Percentiles rank a stretch among this genome's conserved stretches.
Evolutionary conservation across 2,113 vertebrate species (phyloP).

Genomic region (Sterrhoptilus dennistouni): DNA sequence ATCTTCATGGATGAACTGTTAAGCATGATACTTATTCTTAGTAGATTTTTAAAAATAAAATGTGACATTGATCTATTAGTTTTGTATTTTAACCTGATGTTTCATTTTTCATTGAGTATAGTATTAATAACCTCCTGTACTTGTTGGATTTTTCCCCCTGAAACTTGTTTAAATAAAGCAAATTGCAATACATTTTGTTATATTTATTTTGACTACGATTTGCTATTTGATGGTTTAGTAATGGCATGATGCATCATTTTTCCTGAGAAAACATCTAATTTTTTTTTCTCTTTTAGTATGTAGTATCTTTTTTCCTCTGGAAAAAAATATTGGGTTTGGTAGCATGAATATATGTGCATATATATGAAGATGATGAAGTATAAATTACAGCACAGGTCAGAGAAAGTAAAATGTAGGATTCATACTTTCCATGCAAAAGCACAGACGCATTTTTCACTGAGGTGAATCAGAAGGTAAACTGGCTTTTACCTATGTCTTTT

Average conservation of each 20-base stretch:
- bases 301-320: not conserved
- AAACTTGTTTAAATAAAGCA: not conserved
- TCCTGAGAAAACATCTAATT: not conserved
- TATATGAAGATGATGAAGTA: not conserved
- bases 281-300: not conserved
- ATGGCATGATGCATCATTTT: not conserved
- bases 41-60: not conserved
- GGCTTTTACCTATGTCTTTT: not conserved
- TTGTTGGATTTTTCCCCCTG: not conserved
- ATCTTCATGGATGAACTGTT: not conserved
- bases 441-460: not conserved
- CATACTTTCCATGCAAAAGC: not conserved
- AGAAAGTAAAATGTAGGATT: not conserved
- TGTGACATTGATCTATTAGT: not conserved
- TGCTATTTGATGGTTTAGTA: not conserved
- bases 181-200: not conserved
- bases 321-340: not conserved
- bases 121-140: fast-evolving
- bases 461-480: not conserved
- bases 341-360: not conserved
- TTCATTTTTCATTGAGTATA: not conserved
- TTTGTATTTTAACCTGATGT: not conserved
- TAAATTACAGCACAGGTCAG: not conserved
- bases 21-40: not conserved
- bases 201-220: not conserved